These are phyloP conservation scores for Cheilosia vulpina DNA, from an alignment of 2,888 invertebrate genomes.

Conservation along the genomic window DNA sequence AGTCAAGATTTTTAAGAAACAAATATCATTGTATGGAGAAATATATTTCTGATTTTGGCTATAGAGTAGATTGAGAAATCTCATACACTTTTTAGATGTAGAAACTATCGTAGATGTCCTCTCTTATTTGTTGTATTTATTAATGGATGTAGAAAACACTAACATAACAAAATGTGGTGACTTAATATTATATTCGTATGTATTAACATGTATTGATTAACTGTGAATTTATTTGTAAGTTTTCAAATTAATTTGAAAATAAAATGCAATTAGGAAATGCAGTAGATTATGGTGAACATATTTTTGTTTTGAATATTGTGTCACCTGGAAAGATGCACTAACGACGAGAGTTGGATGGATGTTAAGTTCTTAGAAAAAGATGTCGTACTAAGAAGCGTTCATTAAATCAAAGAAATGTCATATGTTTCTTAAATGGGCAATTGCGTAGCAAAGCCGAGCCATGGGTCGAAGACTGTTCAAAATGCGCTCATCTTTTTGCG, in stretches of 20 bases:
- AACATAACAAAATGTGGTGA: slow-evolving; percentile 19
- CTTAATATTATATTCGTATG: slow-evolving; percentile 22
- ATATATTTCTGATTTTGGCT: slow-evolving; percentile 10
- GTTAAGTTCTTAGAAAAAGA: too few relatives aligned
- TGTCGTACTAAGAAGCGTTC: too few relatives aligned
- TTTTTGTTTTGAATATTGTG: too few relatives aligned
- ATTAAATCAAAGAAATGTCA: too few relatives aligned
- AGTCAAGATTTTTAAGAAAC: neutral
- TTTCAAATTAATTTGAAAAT: slow-evolving; percentile 24
- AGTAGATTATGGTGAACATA: neutral
- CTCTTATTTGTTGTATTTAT: slow-evolving; percentile 32
- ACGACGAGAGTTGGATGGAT: too few relatives aligned
- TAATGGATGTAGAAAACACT: slow-evolving; percentile 9
- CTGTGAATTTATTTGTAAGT: slow-evolving; percentile 43
- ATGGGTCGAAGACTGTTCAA: too few relatives aligned
- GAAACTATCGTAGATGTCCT: slow-evolving; percentile 27
- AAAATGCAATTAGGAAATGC: slow-evolving; percentile 14
- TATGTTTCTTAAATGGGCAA: too few relatives aligned
- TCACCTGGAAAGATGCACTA: too few relatives aligned
- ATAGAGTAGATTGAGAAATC: slow-evolving; percentile 10
- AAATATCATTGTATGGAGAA: slow-evolving; percentile 16
- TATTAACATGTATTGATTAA: slow-evolving; percentile 12
- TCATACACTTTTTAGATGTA: slow-evolving; percentile 17
- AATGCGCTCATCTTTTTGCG: too few relatives aligned
- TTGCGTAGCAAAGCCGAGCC: too few relatives aligned